These are phyloP conservation scores for Chauna torquata DNA, from an alignment of 2,113 vertebrate species.

Conservation along the genomic window DNA sequence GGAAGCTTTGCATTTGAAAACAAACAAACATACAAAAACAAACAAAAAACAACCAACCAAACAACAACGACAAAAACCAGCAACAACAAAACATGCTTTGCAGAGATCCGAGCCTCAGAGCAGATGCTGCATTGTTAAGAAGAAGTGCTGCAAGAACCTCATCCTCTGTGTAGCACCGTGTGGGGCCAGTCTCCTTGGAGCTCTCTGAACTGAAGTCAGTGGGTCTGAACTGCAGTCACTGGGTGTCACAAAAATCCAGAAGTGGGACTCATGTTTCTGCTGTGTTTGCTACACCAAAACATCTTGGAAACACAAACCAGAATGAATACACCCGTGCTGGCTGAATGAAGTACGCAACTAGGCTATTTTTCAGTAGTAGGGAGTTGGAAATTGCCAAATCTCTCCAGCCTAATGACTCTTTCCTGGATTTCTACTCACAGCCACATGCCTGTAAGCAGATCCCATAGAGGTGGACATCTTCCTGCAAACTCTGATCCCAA, in stretches of 20 bases:
- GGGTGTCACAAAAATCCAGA: not conserved
- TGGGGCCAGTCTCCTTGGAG: not conserved
- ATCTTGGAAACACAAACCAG: rapidly evolving
- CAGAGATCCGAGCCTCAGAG: not conserved
- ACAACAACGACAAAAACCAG: not conserved
- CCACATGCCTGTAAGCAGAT: not conserved
- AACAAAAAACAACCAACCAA: not conserved
- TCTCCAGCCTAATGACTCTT: not conserved
- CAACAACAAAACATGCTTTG: not conserved
- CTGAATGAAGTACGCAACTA: too few species aligned
- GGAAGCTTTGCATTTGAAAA: not conserved
- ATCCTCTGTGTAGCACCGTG: not conserved
- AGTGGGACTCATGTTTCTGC: not conserved
- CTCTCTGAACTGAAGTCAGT: not conserved
- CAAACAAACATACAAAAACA: not conserved
- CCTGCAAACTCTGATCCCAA: not conserved
- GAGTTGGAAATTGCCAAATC: not conserved
- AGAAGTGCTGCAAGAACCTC: not conserved
- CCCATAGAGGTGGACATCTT: not conserved
- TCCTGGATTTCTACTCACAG: not conserved
- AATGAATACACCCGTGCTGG: rapidly evolving
- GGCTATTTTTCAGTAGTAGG: not conserved
- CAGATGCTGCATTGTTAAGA: not conserved
- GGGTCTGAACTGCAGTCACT: not conserved
- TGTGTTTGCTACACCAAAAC: not conserved